Base-by-base conservation (phyloP, 2,113 vertebrate genomes). In the Dromaius novaehollandiae region DNA sequence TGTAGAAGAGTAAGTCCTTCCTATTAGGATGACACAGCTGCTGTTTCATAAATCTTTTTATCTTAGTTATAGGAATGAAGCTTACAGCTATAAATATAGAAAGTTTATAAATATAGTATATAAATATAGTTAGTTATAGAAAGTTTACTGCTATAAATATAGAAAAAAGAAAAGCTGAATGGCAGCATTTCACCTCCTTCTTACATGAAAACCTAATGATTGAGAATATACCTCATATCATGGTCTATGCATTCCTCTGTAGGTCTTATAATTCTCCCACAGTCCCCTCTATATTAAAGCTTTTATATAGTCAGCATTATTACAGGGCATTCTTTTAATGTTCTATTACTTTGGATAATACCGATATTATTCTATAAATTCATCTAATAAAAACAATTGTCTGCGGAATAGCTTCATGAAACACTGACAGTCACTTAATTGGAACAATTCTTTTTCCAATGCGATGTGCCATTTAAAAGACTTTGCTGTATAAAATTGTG, bases 391-490 rank as follows among this genome's bases (percentile, higher is more conserved):
- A 93, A 94, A 48, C 42, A 73, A 26, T 65, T 81, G n/a, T 73
- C 66, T 82, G 17, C 36, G 50, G 63, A 38, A 70, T 68, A 90
- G 65, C 11, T 83, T 75, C 11, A 36, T 44, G 36, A 68, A 38
- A 63, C 11, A 18, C n/a, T 90, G 63, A 71, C 69, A 95, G 80
- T 70, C 91, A 78, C 25, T 86, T 93, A 95, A 91, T 88, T 84
- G 42, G 30, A 92, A 55, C 17, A 50, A 10, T 51, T 73, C 64
- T 83, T 80, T 90, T 84, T 40, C 11, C 28, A 82, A 65, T 16
- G 11, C 28, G 28, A 40, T 56, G 11, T 92, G 48, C 10, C 21
- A 77, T 63, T 86, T 90, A 90, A 93, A 90, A 34, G 16, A 69
- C 75, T 96, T 73, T 90, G 51, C 18, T 25, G 51, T 91, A 60